These are phyloP conservation scores for Galagoides demidoff DNA, from an alignment of 2,797 vertebrate species.

Conservation along the genomic window DNA sequence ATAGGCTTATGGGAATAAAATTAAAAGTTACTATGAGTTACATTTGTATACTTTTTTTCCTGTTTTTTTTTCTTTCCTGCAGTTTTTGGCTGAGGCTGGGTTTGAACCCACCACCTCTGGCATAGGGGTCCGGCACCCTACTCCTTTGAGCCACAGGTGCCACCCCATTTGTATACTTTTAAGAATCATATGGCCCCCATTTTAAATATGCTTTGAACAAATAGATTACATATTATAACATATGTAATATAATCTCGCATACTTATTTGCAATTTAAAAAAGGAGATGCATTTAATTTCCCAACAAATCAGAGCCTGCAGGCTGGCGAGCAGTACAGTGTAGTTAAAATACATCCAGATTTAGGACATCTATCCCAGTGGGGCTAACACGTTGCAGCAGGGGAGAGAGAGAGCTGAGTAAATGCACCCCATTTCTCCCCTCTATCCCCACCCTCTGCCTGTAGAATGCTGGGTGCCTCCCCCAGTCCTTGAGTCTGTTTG, in stretches of 20 bases:
- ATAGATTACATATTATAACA: background rate
- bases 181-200: background rate
- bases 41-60: background rate
- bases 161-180: background rate
- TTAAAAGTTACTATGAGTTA: background rate
- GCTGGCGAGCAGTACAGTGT: background rate
- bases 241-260: background rate
- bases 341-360: background rate
- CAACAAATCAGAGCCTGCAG: background rate
- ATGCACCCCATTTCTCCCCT: background rate
- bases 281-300: background rate
- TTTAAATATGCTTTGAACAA: background rate
- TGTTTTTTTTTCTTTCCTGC: no score
- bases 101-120: no score
- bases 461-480: no score
- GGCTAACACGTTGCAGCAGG: fast-evolving
- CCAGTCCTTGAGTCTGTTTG: background rate
- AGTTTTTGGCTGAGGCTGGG: no score
- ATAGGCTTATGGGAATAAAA: background rate
- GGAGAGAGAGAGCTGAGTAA: background rate
- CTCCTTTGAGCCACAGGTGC: no score
- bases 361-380: background rate
- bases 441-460: background rate
- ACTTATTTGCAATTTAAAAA: background rate
- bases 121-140: no score